Percentiles rank a stretch among this genome's conserved stretches.
phyloP scores from a whole-genome alignment of 2,797 vertebrate species.

The Enteromius mattozi region DNA sequence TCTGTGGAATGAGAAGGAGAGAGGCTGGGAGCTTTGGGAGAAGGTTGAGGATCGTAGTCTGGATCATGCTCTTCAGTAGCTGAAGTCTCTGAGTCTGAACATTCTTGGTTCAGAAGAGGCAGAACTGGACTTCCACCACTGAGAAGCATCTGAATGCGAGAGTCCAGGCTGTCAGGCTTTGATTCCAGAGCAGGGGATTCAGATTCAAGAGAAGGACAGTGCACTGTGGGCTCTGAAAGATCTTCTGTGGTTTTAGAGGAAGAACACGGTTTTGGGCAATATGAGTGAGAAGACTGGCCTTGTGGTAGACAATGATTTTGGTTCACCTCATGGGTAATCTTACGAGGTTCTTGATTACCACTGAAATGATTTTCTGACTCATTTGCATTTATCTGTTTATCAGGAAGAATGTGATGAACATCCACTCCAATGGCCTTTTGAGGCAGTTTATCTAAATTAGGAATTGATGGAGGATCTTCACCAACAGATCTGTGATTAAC shows the following conservation, averaged over 20 bases:
- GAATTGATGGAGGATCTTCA: conserved; percentile 8
- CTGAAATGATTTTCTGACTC: neutral
- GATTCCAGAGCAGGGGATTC: conserved; percentile 79
- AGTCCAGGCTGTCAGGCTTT: conserved; percentile 87
- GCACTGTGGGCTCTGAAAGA: neutral
- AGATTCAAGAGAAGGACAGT: conserved; percentile 73
- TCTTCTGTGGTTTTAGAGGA: conserved; percentile 25
- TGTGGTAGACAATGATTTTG: conserved; percentile 24
- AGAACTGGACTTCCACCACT: conserved; percentile 81
- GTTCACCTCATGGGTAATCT: conserved; percentile 14
- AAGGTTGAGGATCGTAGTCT: conserved; percentile 44
- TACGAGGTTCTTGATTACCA: neutral
- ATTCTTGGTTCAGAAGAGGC: conserved; percentile 76
- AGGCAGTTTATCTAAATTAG: neutral
- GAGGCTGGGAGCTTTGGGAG: conserved; percentile 58
- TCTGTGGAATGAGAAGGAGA: conserved; percentile 63
- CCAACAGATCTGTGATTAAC: conserved; percentile 62
- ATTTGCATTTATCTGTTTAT: neutral
- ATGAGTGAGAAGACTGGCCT: neutral
- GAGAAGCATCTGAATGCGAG: conserved; percentile 94
- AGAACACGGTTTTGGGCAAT: conserved; percentile 76
- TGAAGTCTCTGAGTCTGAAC: conserved; percentile 76
- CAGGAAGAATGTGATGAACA: neutral
- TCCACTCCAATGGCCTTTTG: neutral
- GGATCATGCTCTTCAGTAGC: conserved; percentile 81